A percentile compares a stretch with the other conserved stretches of the same genome.
Evolutionary conservation across 2,888 invertebrate genomes (phyloP).

Genomic region (Ochropleura plecta): DNA sequence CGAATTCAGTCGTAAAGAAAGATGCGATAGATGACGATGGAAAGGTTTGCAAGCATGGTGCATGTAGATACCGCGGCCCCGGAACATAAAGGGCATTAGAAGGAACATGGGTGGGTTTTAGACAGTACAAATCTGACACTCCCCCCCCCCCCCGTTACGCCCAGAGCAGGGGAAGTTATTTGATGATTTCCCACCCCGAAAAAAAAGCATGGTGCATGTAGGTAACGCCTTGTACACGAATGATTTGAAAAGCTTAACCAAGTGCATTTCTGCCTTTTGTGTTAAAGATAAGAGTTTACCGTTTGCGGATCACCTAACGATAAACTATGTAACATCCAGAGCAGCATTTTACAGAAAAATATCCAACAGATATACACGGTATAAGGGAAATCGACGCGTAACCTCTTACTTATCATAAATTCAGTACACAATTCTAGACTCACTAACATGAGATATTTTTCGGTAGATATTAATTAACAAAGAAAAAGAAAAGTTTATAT

Average conservation of each 20-base stretch:
- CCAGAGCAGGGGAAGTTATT: too few species aligned
- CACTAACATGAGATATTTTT: background rate
- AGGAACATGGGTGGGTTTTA: too few species aligned
- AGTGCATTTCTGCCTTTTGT: constrained; percentile 18
- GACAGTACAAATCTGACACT: too few species aligned
- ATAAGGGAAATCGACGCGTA: background rate
- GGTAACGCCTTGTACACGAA: constrained; percentile 1
- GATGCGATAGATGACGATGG: background rate
- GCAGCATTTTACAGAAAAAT: constrained; percentile 10
- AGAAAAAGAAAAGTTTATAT: too few species aligned
- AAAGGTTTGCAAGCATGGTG: constrained; percentile 8
- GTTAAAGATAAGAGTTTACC: constrained; percentile 34
- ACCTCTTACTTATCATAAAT: rapidly evolving
- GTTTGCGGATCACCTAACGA: background rate
- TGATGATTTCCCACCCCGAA: too few species aligned
- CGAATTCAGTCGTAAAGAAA: background rate
- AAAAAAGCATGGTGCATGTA: background rate
- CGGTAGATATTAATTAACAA: background rate
- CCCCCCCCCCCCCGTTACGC: too few species aligned
- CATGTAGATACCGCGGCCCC: too few species aligned
- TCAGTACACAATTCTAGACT: background rate
- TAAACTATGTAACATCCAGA: background rate
- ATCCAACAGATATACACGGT: background rate
- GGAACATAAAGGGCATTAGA: too few species aligned
- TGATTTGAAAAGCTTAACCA: constrained; percentile 16